These are phyloP conservation scores for Caradrina clavipalpis DNA, from an alignment of 2,888 invertebrate species.

Conservation along the genomic window DNA sequence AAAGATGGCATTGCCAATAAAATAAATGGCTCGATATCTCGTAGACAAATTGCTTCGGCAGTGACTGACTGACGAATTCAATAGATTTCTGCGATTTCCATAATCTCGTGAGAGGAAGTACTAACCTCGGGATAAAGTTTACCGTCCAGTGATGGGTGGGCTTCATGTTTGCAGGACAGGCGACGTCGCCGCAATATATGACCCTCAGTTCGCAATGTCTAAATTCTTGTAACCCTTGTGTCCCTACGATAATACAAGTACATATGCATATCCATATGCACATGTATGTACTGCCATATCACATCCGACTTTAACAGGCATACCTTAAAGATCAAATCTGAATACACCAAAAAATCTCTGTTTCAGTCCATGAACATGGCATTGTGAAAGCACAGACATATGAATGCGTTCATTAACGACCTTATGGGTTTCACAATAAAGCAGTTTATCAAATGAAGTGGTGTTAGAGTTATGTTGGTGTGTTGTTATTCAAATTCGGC, in stretches of 20 bases:
- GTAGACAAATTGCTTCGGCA: background rate
- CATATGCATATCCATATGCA: constrained; percentile 25
- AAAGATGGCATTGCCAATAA: constrained; percentile 3
- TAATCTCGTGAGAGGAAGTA: background rate
- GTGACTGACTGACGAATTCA: constrained; percentile 1
- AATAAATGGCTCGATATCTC: constrained; percentile 5
- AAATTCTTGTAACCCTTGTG: constrained; percentile 31
- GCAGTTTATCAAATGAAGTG: constrained; percentile 36
- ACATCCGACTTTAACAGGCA: constrained; percentile 10
- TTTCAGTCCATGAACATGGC: constrained; percentile 41
- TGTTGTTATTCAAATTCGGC: constrained; percentile 63
- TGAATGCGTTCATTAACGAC: constrained; percentile 28
- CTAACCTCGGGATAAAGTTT: background rate
- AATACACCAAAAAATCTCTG: constrained; percentile 27
- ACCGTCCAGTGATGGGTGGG: constrained; percentile 40
- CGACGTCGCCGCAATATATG: constrained; percentile 30
- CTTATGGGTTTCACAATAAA: constrained; percentile 31
- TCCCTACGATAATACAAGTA: constrained; percentile 13
- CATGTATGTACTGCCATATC: background rate
- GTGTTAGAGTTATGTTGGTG: constrained; percentile 27
- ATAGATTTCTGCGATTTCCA: constrained; percentile 3
- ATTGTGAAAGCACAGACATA: constrained; percentile 42
- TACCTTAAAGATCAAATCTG: constrained; percentile 28
- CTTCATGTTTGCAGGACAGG: constrained; percentile 3
- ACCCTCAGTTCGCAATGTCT: constrained; percentile 23